Evolutionary conservation across 1,140 invertebrate genomes (phyloP), one percentile per base, ranked within the genome.

Genomic region (Phenacoccus solenopsis): DNA sequence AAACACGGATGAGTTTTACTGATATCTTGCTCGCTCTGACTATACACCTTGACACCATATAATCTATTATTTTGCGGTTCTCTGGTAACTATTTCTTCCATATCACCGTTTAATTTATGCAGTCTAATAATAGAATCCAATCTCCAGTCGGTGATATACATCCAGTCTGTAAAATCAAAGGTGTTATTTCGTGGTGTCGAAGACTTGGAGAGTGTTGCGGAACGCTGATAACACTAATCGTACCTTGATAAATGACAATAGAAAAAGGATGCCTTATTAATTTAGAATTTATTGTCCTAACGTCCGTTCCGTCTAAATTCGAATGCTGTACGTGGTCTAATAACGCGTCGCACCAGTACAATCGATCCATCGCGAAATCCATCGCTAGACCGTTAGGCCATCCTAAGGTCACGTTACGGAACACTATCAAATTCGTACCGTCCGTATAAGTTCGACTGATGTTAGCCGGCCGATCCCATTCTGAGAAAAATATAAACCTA

Each of bases 141-240:
- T 35, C 96, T 81, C 95, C 96, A 98, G 77, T 99, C 96, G 0
- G 96, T 97, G 16, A 98, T 95, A 77, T 96, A 99, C 83, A 99
- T 89, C 81, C 88, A 94, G n/a, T 96, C 88, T 82, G 74, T 30
- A 77, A 76, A 69, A n/a, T n/a, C n/a, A n/a, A n/a, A n/a, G n/a
- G n/a, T n/a, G n/a, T n/a, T n/a, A 22, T n/a, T n/a, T n/a, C n/a
- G n/a, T n/a, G n/a, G n/a, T n/a, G n/a, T n/a, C n/a, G n/a, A n/a
- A n/a, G n/a, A n/a, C n/a, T n/a, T n/a, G n/a, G 71, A 68, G 27
- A 30, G 59, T 38, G 32, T n/a, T n/a, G n/a, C n/a, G n/a, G n/a
- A n/a, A n/a, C n/a, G n/a, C n/a, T n/a, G n/a, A n/a, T n/a, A n/a
- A 22, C 25, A 27, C n/a, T 9, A 67, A 38, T 73, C 75, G 72